Evolutionary conservation across 2,797 vertebrate genomes (phyloP).

Genomic region (Crax fasciolata): DNA sequence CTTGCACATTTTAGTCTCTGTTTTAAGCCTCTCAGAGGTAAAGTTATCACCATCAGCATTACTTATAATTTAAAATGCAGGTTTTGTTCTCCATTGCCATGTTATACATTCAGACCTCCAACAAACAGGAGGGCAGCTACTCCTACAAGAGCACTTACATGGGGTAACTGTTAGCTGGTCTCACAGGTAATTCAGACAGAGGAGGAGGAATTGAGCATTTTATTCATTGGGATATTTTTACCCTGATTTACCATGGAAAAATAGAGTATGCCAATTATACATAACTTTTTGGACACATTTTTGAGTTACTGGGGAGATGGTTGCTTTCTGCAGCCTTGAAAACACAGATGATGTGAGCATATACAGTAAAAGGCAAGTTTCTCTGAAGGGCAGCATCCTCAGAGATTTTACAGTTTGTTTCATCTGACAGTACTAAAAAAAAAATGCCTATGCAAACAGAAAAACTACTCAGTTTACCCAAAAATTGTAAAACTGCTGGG

Average conservation of each 20-base stretch:
- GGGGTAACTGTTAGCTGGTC: neutral
- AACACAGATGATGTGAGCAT: neutral
- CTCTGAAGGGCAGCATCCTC: neutral
- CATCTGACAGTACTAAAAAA: neutral
- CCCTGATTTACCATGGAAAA: neutral
- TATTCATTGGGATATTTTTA: neutral
- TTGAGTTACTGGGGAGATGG: neutral
- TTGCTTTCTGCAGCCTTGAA: neutral
- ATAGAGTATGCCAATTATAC: accelerated
- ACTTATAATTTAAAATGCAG: neutral
- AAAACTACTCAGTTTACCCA: neutral
- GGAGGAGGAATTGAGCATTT: neutral
- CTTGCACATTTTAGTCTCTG: neutral
- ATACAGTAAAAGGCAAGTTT: neutral
- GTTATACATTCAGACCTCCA: neutral
- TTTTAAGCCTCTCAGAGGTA: neutral
- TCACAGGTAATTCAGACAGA: neutral
- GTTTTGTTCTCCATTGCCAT: neutral
- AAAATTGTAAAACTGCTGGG: neutral
- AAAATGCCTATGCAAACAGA: neutral
- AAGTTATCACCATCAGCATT: neutral
- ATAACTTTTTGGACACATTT: neutral
- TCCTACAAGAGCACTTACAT: neutral
- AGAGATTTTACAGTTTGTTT: neutral
- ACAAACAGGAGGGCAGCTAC: neutral